These are phyloP conservation scores for Vandiemenella viatica DNA, from an alignment of 2,888 invertebrate species.

Conservation along the genomic window DNA sequence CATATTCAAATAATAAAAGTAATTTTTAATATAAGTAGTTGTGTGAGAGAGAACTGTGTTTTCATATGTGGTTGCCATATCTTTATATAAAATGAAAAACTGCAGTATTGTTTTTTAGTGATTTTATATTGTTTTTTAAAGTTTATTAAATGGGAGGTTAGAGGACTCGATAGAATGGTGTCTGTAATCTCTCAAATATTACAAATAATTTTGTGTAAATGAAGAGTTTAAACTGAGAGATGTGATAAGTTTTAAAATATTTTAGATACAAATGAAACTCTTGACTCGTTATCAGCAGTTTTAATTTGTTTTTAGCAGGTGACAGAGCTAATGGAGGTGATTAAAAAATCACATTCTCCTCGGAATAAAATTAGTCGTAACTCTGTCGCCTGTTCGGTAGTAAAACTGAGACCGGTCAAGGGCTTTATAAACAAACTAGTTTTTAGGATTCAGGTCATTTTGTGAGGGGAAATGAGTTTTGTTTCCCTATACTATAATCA, in stretches of 20 bases:
- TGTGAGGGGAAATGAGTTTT: not conserved
- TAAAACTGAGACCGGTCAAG: not conserved
- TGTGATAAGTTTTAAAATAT: not conserved
- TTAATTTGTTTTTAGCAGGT: too few species aligned
- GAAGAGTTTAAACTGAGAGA: not conserved
- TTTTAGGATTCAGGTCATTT: not conserved
- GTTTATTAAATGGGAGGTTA: conserved; percentile 14
- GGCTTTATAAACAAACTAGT: not conserved
- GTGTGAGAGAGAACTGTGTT: conserved; percentile 15
- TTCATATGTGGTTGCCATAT: conserved; percentile 13
- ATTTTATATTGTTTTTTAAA: conserved; percentile 15
- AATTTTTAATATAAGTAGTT: conserved; percentile 16
- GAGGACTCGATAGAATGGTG: conserved; percentile 10
- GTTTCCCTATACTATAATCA: not conserved
- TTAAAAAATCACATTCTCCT: too few species aligned
- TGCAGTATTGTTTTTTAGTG: conserved; percentile 17
- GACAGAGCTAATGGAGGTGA: too few species aligned
- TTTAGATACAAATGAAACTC: too few species aligned
- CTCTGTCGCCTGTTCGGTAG: too few species aligned
- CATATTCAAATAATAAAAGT: conserved; percentile 13
- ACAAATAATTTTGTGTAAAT: not conserved
- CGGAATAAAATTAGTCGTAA: too few species aligned
- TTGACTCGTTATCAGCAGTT: too few species aligned
- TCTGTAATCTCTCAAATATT: conserved; percentile 1
- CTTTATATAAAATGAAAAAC: conserved; percentile 11